Conservation (phyloP, 1,140 invertebrate species). For the Diploscapter pachys region DNA sequence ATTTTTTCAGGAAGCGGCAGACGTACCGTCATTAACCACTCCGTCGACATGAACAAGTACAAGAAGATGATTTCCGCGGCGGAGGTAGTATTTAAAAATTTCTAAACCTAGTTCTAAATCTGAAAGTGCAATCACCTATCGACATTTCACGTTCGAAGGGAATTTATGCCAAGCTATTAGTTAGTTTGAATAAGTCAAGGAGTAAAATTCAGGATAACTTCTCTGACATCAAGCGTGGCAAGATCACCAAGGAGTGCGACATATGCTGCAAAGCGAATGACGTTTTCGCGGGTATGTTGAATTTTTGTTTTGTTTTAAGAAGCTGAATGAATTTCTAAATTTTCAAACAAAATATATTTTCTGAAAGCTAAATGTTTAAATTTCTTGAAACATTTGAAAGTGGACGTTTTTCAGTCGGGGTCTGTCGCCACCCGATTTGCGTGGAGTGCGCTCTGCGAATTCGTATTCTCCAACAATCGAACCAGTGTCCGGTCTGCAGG, state of each 20-base stretch:
- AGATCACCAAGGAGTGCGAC: slow-evolving; percentile 15
- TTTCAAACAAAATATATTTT: neutral
- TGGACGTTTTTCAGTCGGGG: slow-evolving; percentile 9
- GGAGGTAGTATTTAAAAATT: slow-evolving; percentile 1
- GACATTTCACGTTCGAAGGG: neutral
- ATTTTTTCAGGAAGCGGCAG: no score
- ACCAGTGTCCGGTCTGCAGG: slow-evolving; percentile 36
- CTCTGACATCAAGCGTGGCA: slow-evolving; percentile 22
- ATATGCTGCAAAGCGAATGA: slow-evolving; percentile 34
- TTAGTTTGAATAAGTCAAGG: neutral
- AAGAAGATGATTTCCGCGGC: slow-evolving; percentile 27
- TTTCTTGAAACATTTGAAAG: neutral
- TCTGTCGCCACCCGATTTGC: slow-evolving; percentile 33
- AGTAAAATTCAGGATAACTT: slow-evolving; percentile 24
- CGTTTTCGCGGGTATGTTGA: slow-evolving; percentile 23
- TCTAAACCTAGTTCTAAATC: neutral
- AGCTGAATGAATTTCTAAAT: neutral
- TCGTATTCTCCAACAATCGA: slow-evolving; percentile 16
- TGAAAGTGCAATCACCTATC: no score
- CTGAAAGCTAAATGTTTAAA: neutral
- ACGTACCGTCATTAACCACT: neutral
- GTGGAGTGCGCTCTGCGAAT: slow-evolving; percentile 38
- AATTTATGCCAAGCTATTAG: neutral
- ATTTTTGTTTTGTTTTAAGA: neutral
- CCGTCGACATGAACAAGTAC: slow-evolving; percentile 35